Evolutionary conservation across 2,797 vertebrate genomes (phyloP).

Genomic region (Eulemur albifrons): DNA sequence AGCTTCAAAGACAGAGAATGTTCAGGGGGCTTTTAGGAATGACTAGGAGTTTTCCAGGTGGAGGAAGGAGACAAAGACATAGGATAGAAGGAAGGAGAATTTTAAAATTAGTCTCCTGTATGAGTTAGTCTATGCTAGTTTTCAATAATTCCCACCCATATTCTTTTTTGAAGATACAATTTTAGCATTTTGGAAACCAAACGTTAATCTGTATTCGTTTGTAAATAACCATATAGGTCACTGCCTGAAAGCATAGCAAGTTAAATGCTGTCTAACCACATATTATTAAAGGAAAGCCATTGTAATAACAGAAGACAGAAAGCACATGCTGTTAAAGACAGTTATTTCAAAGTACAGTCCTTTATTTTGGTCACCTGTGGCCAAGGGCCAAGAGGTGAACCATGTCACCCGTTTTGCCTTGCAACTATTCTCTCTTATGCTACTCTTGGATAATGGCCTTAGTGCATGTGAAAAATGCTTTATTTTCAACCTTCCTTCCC

Average conservation of each 20-base stretch:
- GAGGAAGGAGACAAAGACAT: not conserved
- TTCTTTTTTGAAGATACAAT: not conserved
- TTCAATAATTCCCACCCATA: not conserved
- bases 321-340: not conserved
- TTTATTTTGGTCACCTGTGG: not conserved
- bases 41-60: not conserved
- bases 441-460: not conserved
- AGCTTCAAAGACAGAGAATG: not conserved
- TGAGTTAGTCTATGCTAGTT: not conserved
- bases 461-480: not conserved
- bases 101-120: not conserved
- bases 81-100: not conserved
- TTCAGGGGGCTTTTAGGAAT: not conserved
- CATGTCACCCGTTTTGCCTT: not conserved
- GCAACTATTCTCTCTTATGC: not conserved
- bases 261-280: not conserved
- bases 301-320: not conserved
- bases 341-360: not conserved
- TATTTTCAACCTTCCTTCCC: constrained; percentile 20
- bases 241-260: not conserved
- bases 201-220: not conserved
- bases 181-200: not conserved
- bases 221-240: not conserved
- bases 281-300: not conserved
- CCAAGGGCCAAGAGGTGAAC: not conserved